Percentiles rank a stretch among this genome's conserved stretches.
These are phyloP conservation scores for Tiliacea aurago DNA, from an alignment of 2,888 invertebrate genomes.

Conservation along the genomic window DNA sequence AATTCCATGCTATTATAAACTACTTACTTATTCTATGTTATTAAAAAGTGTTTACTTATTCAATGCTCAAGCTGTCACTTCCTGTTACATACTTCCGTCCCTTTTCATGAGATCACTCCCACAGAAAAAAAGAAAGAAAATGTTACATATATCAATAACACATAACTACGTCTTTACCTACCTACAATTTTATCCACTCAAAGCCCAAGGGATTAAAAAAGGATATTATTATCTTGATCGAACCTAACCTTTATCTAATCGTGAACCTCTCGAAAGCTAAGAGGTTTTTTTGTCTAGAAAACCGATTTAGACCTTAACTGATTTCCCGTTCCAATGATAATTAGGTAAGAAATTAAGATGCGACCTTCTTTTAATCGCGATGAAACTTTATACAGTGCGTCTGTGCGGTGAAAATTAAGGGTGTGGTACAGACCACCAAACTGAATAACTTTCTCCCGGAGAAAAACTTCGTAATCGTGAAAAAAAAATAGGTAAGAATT, in stretches of 20 bases:
- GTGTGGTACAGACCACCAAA: no score
- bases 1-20: no score
- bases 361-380: slow-evolving; percentile 26
- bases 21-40: no score
- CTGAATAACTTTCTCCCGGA: no score
- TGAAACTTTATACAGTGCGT: not conserved
- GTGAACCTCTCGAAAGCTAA: slow-evolving; percentile 18
- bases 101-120: no score
- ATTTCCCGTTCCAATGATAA: slow-evolving; percentile 44
- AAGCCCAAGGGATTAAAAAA: slow-evolving; percentile 32
- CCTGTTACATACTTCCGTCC: no score
- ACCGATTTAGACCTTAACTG: slow-evolving; percentile 27
- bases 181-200: slow-evolving; percentile 1
- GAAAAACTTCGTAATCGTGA: no score
- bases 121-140: no score
- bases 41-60: no score
- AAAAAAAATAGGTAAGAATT: slow-evolving; percentile 21
- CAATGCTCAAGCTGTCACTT: no score
- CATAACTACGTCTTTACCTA: not conserved
- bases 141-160: not conserved
- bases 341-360: slow-evolving; percentile 11
- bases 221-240: slow-evolving; percentile 45
- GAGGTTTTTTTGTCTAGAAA: slow-evolving; percentile 41
- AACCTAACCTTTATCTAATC: slow-evolving; percentile 28
- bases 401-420: no score